phyloP scores from a whole-genome alignment of 2,113 vertebrate genomes.

The Malurus alboscapulatus region DNA sequence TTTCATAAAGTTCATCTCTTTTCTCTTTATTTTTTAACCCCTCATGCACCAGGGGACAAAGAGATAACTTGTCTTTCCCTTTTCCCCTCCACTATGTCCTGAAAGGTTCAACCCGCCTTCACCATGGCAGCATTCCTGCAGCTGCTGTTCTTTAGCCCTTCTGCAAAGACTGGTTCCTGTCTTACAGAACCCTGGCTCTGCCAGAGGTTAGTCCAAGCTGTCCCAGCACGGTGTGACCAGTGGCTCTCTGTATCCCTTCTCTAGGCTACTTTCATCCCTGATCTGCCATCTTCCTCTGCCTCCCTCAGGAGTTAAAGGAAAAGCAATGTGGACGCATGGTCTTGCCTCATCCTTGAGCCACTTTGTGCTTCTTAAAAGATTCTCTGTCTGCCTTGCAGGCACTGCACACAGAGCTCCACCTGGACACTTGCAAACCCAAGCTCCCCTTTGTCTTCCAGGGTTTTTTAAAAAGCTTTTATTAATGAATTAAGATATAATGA shows the following conservation, averaged over 20 bases:
- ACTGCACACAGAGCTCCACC: not conserved
- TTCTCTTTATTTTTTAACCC: conserved; percentile 1
- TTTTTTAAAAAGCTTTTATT: not conserved
- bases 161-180: not conserved
- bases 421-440: not conserved
- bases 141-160: not conserved
- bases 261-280: not conserved
- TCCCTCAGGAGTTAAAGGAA: not conserved
- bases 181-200: not conserved
- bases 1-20: not conserved
- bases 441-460: not conserved
- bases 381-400: not conserved
- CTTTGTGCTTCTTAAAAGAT: not conserved
- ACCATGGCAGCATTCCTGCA: not conserved
- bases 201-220: not conserved
- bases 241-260: not conserved
- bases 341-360: not conserved
- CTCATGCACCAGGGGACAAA: not conserved
- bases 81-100: fast-evolving
- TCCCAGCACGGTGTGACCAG: not conserved
- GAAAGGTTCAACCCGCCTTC: not conserved
- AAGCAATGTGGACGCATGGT: not conserved
- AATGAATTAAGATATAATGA: not conserved
- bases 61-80: not conserved
- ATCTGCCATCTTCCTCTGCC: not conserved